A percentile compares a stretch with the other conserved stretches of the same genome.
These are phyloP conservation scores for Prinia subflava DNA, from an alignment of 2,113 vertebrate genomes.

Conservation along the genomic window DNA sequence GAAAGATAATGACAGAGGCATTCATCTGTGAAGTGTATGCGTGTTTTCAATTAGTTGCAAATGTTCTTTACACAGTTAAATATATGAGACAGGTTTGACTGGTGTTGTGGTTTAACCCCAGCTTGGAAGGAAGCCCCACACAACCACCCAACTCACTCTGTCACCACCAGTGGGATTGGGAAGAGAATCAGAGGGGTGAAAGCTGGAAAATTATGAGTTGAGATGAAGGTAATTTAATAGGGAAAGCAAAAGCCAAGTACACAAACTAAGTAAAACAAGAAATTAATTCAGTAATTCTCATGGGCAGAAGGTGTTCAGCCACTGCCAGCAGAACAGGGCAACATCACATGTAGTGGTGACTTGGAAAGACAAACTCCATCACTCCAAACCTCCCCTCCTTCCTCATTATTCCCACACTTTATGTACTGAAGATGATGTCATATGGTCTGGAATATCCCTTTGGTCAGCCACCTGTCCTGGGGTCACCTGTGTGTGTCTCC, in stretches of 20 bases:
- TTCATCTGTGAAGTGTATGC: background rate
- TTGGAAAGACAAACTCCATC: background rate
- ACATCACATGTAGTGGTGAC: rapidly evolving
- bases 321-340: background rate
- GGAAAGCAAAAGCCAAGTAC: background rate
- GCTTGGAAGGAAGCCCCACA: background rate
- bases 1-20: slow-evolving; percentile 12
- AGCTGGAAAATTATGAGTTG: background rate
- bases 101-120: background rate
- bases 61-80: background rate
- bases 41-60: background rate
- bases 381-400: background rate
- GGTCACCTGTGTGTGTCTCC: background rate
- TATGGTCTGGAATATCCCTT: background rate
- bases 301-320: background rate
- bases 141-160: background rate
- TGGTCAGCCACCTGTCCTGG: background rate
- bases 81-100: background rate
- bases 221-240: background rate
- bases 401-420: background rate
- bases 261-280: background rate
- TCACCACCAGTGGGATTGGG: rapidly evolving
- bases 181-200: background rate
- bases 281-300: background rate
- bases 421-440: background rate